These are phyloP conservation scores for Synanthedon myopaeformis DNA, from an alignment of 2,888 invertebrate genomes.

Conservation along the genomic window DNA sequence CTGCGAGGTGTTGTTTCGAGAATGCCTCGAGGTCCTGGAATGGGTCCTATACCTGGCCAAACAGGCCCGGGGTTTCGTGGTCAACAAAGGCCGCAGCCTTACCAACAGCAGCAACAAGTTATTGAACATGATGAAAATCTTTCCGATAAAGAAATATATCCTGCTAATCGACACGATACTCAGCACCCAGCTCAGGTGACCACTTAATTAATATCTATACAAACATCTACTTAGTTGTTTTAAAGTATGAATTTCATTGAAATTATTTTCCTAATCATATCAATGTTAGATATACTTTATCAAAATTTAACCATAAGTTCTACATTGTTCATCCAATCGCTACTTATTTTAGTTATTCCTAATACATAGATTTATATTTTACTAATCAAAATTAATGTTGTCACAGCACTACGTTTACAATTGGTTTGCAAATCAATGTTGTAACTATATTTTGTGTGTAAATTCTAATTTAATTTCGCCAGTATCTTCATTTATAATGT, in stretches of 20 bases:
- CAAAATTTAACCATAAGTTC: too few relatives aligned
- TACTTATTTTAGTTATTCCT: background rate
- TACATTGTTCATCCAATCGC: too few relatives aligned
- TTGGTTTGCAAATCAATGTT: conserved; percentile 65
- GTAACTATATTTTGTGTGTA: conserved; percentile 55
- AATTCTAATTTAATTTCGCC: conserved; percentile 49
- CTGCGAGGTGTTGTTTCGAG: conserved; percentile 73
- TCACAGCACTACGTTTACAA: conserved; percentile 55
- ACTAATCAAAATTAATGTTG: conserved; percentile 22
- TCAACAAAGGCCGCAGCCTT: conserved; percentile 64
- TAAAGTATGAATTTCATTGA: too few relatives aligned
- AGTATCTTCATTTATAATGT: conserved; percentile 37
- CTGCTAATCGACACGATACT: conserved; percentile 65
- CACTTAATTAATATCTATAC: conserved; percentile 18
- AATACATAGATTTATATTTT: background rate
- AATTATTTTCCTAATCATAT: too few relatives aligned
- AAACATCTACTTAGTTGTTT: too few relatives aligned
- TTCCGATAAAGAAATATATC: conserved; percentile 89
- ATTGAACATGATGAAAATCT: conserved; percentile 89
- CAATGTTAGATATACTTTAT: too few relatives aligned
- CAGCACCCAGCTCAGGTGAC: conserved; percentile 72
- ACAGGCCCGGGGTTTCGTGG: conserved; percentile 54
- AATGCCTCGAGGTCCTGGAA: conserved; percentile 39
- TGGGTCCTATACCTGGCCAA: conserved; percentile 53
- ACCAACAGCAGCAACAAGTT: conserved; percentile 70